phyloP scores from a whole-genome alignment of 1,140 invertebrate genomes.

The Diprion similis region DNA sequence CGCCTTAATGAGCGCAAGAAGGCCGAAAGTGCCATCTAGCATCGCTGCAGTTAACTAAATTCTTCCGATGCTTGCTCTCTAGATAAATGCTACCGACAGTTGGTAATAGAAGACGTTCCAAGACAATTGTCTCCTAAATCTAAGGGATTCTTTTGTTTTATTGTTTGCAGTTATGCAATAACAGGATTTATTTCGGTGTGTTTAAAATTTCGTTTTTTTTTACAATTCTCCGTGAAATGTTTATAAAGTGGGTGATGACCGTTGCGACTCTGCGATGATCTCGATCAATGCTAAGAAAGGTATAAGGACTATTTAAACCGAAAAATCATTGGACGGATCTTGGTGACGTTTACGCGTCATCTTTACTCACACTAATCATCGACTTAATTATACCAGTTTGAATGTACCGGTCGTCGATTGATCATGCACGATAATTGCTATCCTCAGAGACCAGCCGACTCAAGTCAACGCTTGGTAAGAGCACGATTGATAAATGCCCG shows the following conservation, averaged over 20 bases:
- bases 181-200: background rate
- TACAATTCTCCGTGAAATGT: background rate
- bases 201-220: background rate
- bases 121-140: background rate
- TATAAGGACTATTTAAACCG: background rate
- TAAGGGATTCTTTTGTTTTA: background rate
- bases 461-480: conserved; percentile 2
- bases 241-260: background rate
- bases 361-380: too few relatives aligned
- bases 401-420: too few relatives aligned
- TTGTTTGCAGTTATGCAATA: background rate
- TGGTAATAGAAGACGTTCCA: background rate
- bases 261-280: background rate
- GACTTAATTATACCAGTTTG: too few relatives aligned
- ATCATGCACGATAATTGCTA: background rate
- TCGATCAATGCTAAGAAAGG: background rate
- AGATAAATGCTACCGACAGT: background rate
- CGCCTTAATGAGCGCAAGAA: background rate
- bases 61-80: background rate
- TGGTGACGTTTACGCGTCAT: background rate
- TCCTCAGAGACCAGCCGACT: background rate
- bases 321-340: background rate
- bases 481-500: conserved; percentile 40
- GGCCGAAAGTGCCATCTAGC: too few relatives aligned
- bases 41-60: too few relatives aligned